Evolutionary conservation across 2,113 vertebrate genomes (phyloP).

Genomic region (Paratilapia polleni): DNA sequence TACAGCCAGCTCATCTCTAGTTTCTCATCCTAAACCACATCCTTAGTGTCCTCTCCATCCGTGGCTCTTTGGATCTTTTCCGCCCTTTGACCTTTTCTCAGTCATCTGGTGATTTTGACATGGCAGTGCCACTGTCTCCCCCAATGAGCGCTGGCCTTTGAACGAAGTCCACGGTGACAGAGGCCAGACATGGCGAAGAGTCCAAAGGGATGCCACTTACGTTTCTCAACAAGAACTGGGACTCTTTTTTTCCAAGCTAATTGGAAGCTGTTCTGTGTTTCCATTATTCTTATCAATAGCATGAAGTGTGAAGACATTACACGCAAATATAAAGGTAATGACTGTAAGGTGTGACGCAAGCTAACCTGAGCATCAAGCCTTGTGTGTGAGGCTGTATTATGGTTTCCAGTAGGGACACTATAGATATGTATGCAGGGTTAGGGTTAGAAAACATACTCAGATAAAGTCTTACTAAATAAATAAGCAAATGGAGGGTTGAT

Average conservation of each 20-base stretch:
- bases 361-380: background rate
- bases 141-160: conserved; percentile 66
- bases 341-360: background rate
- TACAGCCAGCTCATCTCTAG: background rate
- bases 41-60: conserved; percentile 26
- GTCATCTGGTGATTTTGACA: conserved; percentile 72
- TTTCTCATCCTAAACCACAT: conserved; percentile 40
- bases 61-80: conserved; percentile 42
- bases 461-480: too few relatives aligned
- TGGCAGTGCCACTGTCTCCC: conserved; percentile 62
- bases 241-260: background rate
- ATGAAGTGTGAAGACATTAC: background rate
- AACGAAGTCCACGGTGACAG: conserved; percentile 49
- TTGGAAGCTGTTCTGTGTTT: background rate
- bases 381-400: background rate
- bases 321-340: background rate
- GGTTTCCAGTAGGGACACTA: background rate
- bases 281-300: background rate
- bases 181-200: conserved; percentile 55
- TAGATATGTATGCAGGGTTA: too few relatives aligned
- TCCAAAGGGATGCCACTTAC: conserved; percentile 20
- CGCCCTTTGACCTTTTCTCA: conserved; percentile 73
- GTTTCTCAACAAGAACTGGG: conserved; percentile 17
- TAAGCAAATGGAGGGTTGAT: too few relatives aligned
- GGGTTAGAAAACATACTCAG: too few relatives aligned